Evolutionary conservation across 2,888 invertebrate species (phyloP).

Genomic region (Muscina levida): DNA sequence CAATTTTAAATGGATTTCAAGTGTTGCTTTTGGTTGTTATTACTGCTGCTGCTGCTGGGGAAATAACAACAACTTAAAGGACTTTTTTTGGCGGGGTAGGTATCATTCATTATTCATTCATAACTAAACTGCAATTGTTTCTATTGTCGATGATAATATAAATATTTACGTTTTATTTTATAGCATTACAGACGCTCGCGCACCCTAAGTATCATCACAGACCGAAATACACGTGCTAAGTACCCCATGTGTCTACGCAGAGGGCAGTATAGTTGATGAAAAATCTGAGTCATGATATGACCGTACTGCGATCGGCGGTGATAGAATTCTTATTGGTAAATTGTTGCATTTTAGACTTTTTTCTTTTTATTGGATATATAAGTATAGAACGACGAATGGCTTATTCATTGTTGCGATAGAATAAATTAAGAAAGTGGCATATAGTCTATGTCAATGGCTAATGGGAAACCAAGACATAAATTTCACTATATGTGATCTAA

Average conservation of each 20-base stretch:
- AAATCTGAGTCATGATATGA: background rate
- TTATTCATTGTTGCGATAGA: no score
- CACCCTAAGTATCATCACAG: no score
- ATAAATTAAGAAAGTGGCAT: no score
- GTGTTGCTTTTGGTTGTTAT: conserved; percentile 55
- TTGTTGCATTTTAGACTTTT: no score
- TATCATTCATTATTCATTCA: conserved; percentile 36
- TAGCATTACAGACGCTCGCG: background rate
- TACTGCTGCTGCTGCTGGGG: conserved; percentile 51
- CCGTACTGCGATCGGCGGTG: no score
- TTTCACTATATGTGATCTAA: no score
- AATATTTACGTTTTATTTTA: conserved; percentile 7
- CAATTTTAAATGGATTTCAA: conserved; percentile 66
- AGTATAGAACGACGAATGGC: no score
- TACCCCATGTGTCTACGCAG: background rate
- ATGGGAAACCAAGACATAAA: no score
- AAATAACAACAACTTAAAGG: conserved; percentile 40
- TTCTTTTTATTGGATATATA: no score
- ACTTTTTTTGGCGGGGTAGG: background rate
- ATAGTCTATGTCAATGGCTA: no score
- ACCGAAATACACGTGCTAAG: background rate
- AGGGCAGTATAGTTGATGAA: conserved; percentile 12
- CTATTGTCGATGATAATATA: conserved; percentile 25
- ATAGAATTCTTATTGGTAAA: no score
- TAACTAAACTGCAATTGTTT: conserved; percentile 48